Evolutionary conservation across 2,113 vertebrate genomes (phyloP), one percentile per base, ranked within the genome.

Genomic region (Oryzias celebensis): DNA sequence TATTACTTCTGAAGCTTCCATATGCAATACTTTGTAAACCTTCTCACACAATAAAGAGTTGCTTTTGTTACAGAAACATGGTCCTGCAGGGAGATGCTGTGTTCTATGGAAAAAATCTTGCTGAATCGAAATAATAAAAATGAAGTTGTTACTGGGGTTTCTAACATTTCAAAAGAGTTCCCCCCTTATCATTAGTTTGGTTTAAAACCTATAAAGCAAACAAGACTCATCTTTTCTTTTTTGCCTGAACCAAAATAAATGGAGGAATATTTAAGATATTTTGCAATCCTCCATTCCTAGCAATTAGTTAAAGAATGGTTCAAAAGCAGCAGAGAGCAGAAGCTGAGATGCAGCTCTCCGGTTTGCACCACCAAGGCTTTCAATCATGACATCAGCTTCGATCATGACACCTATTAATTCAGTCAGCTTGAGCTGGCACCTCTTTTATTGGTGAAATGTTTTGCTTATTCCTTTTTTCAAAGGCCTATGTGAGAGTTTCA

Each of bases 381-480:
- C 71, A 77, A 82, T 81, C 53, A 65, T 69, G 65, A 71, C 7
- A 85, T 85, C 79, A 76, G 66, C 67, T 62, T 55, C 74, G 70
- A 86, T 87, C 78, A 84, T 74, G 44, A 62, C 77, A 57, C 73
- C 81, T 78, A 77, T 84, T 86, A 77, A 87, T 88, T 85, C 78
- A 81, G 74, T 67, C 75, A 69, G 81, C 71, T 80, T 46, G 58
- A 60, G 62, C 54, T 85, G 68, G 64, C 75, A 68, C 73, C 73
- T 80, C 71, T 83, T 85, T 87, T 82, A 88, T 86, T 82, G 76
- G 77, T 28, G 59, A 63, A 26, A 46, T 76, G 68, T 80, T 73
- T 82, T 61, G 71, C 69, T 77, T 58, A 87, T 85, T 86, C 59
- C 48, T 59, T 73, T 20, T 60, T 48, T 62, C 77, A 75, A 75